Conservation (phyloP, 2,113 vertebrate genomes). For the Oryzias melastigma region DNA sequence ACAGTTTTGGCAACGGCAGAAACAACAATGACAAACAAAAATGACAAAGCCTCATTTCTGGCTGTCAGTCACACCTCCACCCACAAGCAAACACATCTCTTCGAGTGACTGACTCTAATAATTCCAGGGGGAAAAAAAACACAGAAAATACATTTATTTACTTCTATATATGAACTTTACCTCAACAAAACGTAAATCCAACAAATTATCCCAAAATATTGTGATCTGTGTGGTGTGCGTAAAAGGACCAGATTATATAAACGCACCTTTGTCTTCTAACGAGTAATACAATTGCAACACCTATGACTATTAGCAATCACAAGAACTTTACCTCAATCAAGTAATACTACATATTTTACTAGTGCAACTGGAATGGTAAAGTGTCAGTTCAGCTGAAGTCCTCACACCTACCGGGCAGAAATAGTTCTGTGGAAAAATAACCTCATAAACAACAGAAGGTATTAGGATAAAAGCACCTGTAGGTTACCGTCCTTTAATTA, state of each 20-base stretch:
- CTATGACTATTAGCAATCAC: background rate
- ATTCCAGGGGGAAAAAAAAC: background rate
- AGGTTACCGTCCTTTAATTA: background rate
- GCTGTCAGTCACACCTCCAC: background rate
- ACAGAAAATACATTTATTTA: background rate
- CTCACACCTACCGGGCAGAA: constrained; percentile 9
- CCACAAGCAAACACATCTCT: background rate
- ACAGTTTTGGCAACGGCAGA: background rate
- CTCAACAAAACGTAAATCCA: too few species aligned
- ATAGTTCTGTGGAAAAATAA: constrained; percentile 34
- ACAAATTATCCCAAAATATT: too few species aligned
- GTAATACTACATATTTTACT: constrained; percentile 42
- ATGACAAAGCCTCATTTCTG: background rate
- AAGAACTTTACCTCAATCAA: constrained; percentile 22
- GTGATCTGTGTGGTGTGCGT: too few species aligned
- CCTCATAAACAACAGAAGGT: background rate
- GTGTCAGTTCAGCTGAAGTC: constrained; percentile 29
- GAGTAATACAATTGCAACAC: constrained; percentile 4
- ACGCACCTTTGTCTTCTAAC: background rate
- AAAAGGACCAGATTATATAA: background rate
- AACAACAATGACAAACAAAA: background rate
- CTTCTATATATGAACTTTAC: too few species aligned
- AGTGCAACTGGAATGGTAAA: constrained; percentile 17
- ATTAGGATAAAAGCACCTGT: background rate
- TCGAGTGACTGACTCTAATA: background rate